Percentiles rank a stretch among this genome's conserved stretches.
These are phyloP conservation scores for Polietes domitor DNA, from an alignment of 2,888 invertebrate genomes.

Conservation along the genomic window DNA sequence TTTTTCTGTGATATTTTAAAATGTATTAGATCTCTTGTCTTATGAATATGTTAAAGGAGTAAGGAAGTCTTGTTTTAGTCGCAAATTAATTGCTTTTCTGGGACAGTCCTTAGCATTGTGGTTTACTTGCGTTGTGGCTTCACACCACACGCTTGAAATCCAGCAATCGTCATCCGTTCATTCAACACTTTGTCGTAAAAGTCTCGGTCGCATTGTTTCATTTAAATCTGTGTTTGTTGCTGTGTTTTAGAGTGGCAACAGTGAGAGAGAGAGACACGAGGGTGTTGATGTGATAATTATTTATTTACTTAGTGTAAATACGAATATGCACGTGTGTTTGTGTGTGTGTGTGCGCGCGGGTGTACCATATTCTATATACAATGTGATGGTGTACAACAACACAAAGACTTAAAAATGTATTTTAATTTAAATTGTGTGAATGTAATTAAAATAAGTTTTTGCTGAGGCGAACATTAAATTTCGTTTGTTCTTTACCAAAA, in stretches of 20 bases:
- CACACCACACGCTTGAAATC: neutral
- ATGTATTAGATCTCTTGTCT: too few species aligned
- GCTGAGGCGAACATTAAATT: neutral
- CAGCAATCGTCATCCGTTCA: neutral
- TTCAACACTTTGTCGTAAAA: neutral
- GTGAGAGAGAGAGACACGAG: too few species aligned
- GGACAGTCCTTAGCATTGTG: neutral
- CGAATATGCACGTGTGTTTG: neutral
- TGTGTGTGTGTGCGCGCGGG: neutral
- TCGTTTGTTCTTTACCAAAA: constrained; percentile 19
- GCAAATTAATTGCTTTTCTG: too few species aligned
- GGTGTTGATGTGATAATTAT: constrained; percentile 64
- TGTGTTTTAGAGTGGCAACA: neutral
- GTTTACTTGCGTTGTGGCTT: neutral
- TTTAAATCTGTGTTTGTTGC: constrained; percentile 10
- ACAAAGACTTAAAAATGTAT: constrained; percentile 1
- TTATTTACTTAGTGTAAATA: constrained; percentile 39
- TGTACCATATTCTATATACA: too few species aligned
- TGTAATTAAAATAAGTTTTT: constrained; percentile 59
- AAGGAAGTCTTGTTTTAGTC: too few species aligned
- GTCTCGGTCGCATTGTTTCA: neutral
- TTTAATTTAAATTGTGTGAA: constrained; percentile 64
- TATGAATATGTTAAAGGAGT: too few species aligned
- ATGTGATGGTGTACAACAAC: constrained; percentile 7
- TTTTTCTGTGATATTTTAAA: too few species aligned